Conservation (phyloP, 2,113 vertebrate genomes). For the Nycticorax nycticorax region DNA sequence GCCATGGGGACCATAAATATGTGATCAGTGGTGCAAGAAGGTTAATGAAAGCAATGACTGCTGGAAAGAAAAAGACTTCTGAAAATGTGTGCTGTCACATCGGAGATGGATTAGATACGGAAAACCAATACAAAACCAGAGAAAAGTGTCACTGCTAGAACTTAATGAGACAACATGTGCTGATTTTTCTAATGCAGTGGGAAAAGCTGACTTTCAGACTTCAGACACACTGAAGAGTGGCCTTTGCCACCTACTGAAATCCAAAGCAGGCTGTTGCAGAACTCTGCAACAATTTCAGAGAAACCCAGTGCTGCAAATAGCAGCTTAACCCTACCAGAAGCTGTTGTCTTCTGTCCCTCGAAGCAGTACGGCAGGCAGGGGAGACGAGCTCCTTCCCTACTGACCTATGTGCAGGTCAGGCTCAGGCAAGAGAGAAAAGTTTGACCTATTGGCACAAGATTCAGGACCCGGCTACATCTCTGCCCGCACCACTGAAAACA, state of each 20-base stretch:
- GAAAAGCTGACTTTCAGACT: not conserved
- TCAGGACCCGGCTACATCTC: not conserved
- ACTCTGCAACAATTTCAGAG: not conserved
- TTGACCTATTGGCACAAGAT: not conserved
- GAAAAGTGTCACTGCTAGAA: conserved; percentile 13
- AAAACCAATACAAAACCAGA: conserved; percentile 12
- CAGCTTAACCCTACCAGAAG: not conserved
- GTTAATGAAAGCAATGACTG: conserved; percentile 65
- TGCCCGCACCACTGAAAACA: not conserved
- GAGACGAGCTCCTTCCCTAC: not conserved
- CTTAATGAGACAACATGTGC: conserved; percentile 1
- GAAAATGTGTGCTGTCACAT: conserved; percentile 39
- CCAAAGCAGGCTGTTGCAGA: not conserved
- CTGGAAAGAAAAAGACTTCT: not conserved
- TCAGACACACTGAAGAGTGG: not conserved
- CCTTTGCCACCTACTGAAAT: not conserved
- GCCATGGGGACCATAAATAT: conserved; percentile 46
- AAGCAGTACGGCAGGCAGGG: not conserved
- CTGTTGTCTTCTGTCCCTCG: not conserved
- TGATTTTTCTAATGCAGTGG: conserved; percentile 37
- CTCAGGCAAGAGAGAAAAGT: not conserved
- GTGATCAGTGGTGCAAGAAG: conserved; percentile 80
- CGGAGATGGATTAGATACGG: not conserved
- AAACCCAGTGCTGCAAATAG: not conserved
- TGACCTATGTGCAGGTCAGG: rapidly evolving